Evolutionary conservation across 2,113 vertebrate species (phyloP).

Genomic region (Lucifuga dentata): DNA sequence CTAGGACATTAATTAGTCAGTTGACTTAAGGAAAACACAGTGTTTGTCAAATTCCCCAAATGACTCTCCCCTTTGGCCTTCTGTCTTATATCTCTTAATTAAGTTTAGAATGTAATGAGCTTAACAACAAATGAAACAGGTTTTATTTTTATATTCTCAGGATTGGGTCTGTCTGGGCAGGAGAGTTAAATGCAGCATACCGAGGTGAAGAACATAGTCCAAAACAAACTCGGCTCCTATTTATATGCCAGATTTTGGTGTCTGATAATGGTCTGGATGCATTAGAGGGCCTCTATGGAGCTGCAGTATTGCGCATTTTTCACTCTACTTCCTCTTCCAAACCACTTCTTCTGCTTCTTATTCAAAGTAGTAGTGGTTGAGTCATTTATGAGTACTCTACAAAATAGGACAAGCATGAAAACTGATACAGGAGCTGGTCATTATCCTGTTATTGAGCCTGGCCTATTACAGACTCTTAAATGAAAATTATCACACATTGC

Average conservation of each 20-base stretch:
- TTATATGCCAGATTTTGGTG: slow-evolving; percentile 41
- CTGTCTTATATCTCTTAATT: slow-evolving; percentile 58
- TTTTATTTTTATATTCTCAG: slow-evolving; percentile 46
- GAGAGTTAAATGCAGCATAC: slow-evolving; percentile 19
- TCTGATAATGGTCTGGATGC: slow-evolving; percentile 51
- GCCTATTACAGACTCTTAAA: not conserved
- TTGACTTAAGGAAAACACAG: slow-evolving; percentile 49
- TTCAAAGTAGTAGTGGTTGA: slow-evolving; percentile 8
- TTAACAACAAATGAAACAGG: slow-evolving; percentile 54
- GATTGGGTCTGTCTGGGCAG: slow-evolving; percentile 29
- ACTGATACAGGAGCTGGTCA: slow-evolving; percentile 8
- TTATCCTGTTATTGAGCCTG: not conserved
- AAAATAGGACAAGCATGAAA: not conserved
- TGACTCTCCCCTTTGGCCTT: slow-evolving; percentile 47
- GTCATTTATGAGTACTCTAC: not conserved
- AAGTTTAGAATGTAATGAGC: slow-evolving; percentile 62
- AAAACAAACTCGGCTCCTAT: slow-evolving; percentile 20
- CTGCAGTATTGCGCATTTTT: slow-evolving; percentile 40
- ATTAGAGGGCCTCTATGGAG: slow-evolving; percentile 34
- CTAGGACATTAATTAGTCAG: slow-evolving; percentile 50
- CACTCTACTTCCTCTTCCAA: slow-evolving; percentile 24
- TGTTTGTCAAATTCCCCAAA: slow-evolving; percentile 58
- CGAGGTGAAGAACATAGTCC: slow-evolving; percentile 32
- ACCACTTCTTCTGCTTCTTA: slow-evolving; percentile 28
- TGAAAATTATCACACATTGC: too few species aligned